A percentile compares a stretch with the other conserved stretches of the same genome.
These are phyloP conservation scores for Auanema sp. DNA, from an alignment of 2,888 invertebrate species.

Conservation along the genomic window DNA sequence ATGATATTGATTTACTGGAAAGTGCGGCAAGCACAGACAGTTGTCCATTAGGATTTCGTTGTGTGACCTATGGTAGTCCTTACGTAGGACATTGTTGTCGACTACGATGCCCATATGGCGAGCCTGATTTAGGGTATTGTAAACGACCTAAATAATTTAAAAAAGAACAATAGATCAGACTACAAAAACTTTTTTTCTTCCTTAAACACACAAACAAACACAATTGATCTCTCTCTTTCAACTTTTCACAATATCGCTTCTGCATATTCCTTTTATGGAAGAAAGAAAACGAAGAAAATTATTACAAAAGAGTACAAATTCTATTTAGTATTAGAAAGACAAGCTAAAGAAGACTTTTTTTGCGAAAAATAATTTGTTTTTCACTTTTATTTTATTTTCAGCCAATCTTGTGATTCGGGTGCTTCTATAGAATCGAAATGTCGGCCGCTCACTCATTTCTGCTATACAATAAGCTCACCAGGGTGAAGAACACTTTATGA, in stretches of 20 bases:
- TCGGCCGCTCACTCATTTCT: conserved; percentile 63
- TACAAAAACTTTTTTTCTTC: too few relatives aligned
- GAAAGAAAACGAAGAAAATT: too few relatives aligned
- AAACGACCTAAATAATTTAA: too few relatives aligned
- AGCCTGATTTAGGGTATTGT: conserved; percentile 58
- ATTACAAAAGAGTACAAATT: too few relatives aligned
- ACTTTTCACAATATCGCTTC: not conserved
- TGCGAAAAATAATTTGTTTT: too few relatives aligned
- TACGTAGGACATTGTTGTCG: conserved; percentile 64
- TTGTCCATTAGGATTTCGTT: conserved; percentile 48
- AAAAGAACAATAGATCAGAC: too few relatives aligned
- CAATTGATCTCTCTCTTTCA: too few relatives aligned
- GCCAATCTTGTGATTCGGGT: conserved; percentile 62
- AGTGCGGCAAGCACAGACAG: conserved; percentile 58
- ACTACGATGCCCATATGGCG: conserved; percentile 63
- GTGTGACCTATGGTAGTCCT: conserved; percentile 64
- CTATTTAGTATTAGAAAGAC: too few relatives aligned
- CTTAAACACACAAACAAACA: too few relatives aligned
- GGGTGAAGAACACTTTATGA: conserved; percentile 23
- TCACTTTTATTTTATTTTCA: conserved; percentile 16
- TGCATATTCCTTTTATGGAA: too few relatives aligned
- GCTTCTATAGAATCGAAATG: conserved; percentile 60
- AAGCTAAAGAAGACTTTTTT: too few relatives aligned
- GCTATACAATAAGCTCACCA: conserved; percentile 53
- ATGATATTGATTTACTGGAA: conserved; percentile 63